Evolutionary conservation across 2,888 invertebrate genomes (phyloP).

Genomic region (Caenorhabditis panamensis): DNA sequence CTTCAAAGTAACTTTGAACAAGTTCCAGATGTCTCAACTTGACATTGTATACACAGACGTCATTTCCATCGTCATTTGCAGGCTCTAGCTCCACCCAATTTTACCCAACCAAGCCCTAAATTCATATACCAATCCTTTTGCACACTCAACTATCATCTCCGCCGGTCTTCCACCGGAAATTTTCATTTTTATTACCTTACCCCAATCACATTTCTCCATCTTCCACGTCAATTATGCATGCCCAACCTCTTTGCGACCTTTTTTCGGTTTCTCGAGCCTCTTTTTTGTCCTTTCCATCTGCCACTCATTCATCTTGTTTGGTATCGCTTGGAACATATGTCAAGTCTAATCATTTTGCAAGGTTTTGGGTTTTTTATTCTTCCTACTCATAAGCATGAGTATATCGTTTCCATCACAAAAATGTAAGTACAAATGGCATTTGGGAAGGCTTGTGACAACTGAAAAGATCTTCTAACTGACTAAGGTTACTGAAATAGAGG

Average conservation of each 20-base stretch:
- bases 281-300: background rate
- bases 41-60: too few relatives aligned
- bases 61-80: too few relatives aligned
- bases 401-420: conserved; percentile 15
- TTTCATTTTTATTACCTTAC: too few relatives aligned
- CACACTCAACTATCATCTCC: too few relatives aligned
- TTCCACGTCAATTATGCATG: background rate
- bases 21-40: too few relatives aligned
- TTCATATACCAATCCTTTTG: too few relatives aligned
- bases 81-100: too few relatives aligned
- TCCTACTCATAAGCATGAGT: conserved; percentile 1
- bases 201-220: background rate
- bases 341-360: too few relatives aligned
- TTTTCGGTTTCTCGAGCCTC: background rate
- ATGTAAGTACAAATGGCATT: background rate
- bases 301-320: background rate
- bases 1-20: too few relatives aligned
- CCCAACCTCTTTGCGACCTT: background rate
- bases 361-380: background rate
- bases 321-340: background rate
- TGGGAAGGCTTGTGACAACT: background rate
- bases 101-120: too few relatives aligned
- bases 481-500: too few relatives aligned
- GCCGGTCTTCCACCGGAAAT: background rate
- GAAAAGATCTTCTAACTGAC: conserved; percentile 39